Conservation (phyloP, 2,113 vertebrate genomes). For the Sciurus niger region DNA sequence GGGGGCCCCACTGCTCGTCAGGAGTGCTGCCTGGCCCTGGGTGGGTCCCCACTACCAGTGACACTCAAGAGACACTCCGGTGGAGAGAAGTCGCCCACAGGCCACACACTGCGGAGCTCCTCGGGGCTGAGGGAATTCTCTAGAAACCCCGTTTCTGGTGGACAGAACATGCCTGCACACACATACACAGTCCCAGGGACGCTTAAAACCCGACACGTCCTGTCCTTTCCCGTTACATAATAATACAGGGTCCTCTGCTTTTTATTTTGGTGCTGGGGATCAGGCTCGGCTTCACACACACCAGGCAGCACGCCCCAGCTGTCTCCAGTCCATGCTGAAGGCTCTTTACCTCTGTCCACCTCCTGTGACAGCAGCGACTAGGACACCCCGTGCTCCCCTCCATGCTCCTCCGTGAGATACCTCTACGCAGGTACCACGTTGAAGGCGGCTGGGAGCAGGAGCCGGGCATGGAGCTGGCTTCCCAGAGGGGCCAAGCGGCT, state of each 20-base stretch:
- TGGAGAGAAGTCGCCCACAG: not conserved
- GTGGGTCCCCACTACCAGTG: rapidly evolving
- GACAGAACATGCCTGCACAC: rapidly evolving
- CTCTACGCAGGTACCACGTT: not conserved
- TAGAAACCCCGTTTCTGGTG: not conserved
- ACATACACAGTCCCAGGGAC: not conserved
- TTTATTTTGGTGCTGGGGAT: not conserved
- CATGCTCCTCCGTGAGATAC: rapidly evolving
- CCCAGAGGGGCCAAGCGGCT: not conserved
- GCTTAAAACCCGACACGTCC: not conserved
- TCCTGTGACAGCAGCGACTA: rapidly evolving
- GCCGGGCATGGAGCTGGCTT: not conserved
- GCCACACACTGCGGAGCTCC: not conserved
- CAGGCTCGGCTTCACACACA: not conserved
- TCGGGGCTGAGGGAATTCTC: not conserved
- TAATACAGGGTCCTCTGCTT: rapidly evolving
- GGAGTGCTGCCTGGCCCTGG: no score
- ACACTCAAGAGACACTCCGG: rapidly evolving
- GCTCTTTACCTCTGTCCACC: rapidly evolving
- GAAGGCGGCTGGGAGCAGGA: not conserved
- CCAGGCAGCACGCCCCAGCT: not conserved
- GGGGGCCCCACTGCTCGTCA: not conserved
- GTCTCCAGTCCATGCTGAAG: no score
- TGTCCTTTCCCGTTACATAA: rapidly evolving
- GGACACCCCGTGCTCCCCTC: no score